phyloP scores from a whole-genome alignment of 2,888 invertebrate genomes.

The Drosophila kuntzei region DNA sequence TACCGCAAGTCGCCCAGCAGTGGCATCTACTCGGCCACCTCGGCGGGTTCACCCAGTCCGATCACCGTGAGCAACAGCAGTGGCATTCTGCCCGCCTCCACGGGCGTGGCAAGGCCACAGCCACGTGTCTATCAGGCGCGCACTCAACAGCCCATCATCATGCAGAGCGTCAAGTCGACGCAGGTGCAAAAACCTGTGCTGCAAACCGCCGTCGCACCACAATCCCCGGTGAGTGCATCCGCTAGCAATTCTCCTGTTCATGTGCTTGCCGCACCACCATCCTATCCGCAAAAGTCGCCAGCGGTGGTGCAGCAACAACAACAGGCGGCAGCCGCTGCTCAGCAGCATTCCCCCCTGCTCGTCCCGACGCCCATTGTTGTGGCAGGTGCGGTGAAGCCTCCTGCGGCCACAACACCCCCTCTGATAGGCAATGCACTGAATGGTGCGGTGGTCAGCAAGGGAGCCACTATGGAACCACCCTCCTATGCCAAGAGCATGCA shows the following conservation, averaged over 20 bases:
- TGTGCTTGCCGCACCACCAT: conserved; percentile 89
- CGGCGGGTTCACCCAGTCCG: conserved; percentile 94
- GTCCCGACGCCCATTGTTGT: conserved; percentile 72
- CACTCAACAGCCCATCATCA: conserved; percentile 96
- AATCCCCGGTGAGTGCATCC: conserved; percentile 89
- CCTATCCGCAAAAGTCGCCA: conserved; percentile 90
- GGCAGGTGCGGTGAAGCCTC: conserved; percentile 85
- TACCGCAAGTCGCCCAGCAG: conserved; percentile 94
- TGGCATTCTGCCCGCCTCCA: conserved; percentile 86
- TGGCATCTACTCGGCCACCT: conserved; percentile 94
- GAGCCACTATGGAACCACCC: conserved; percentile 95
- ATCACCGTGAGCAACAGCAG: conserved; percentile 89
- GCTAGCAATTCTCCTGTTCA: conserved; percentile 85
- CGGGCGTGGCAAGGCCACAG: conserved; percentile 88
- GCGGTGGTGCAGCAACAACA: conserved; percentile 85
- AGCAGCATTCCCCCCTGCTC: conserved; percentile 86
- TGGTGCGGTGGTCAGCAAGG: conserved; percentile 85
- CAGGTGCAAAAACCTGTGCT: conserved; percentile 97
- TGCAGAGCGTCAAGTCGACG: conserved; percentile 98
- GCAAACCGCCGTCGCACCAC: conserved; percentile 97
- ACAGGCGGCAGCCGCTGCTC: conserved; percentile 85
- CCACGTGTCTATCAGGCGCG: conserved; percentile 95
- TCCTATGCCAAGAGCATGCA: conserved; percentile 97
- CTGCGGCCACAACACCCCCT: conserved; percentile 86
- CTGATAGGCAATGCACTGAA: conserved; percentile 86